Evolutionary conservation across 2,113 vertebrate genomes (phyloP).

Genomic region (Morone chrysops): DNA sequence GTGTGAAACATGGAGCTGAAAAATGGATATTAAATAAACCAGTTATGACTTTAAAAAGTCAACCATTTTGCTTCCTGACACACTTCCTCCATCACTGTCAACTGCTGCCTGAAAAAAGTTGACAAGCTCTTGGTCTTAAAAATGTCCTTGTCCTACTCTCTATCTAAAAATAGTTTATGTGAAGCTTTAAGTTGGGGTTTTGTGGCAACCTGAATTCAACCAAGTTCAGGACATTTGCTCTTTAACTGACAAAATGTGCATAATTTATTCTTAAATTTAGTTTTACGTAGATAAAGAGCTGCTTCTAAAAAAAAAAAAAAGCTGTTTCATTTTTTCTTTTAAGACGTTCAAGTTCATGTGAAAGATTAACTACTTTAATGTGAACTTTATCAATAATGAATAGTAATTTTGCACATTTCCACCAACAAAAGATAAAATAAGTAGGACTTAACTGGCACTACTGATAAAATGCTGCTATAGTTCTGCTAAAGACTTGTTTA

Average conservation of each 20-base stretch:
- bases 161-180: constrained; percentile 4
- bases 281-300: neutral
- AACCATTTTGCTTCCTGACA: neutral
- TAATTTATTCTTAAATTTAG: neutral
- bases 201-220: neutral
- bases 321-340: neutral
- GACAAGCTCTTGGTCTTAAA: neutral
- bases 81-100: neutral
- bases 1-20: neutral
- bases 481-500: neutral
- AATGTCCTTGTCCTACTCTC: constrained; percentile 1
- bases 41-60: neutral
- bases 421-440: neutral
- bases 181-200: neutral
- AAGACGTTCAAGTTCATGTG: no score
- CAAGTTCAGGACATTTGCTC: neutral
- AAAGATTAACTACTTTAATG: neutral
- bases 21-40: neutral
- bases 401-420: neutral
- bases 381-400: no score
- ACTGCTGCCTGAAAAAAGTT: constrained; percentile 3
- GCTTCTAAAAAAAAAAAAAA: neutral
- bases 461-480: no score
- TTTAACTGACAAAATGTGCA: neutral
- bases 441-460: neutral